A percentile compares a stretch with the other conserved stretches of the same genome.
phyloP scores from a whole-genome alignment of 2,113 vertebrate genomes.

The Pomatorhinus ruficollis region DNA sequence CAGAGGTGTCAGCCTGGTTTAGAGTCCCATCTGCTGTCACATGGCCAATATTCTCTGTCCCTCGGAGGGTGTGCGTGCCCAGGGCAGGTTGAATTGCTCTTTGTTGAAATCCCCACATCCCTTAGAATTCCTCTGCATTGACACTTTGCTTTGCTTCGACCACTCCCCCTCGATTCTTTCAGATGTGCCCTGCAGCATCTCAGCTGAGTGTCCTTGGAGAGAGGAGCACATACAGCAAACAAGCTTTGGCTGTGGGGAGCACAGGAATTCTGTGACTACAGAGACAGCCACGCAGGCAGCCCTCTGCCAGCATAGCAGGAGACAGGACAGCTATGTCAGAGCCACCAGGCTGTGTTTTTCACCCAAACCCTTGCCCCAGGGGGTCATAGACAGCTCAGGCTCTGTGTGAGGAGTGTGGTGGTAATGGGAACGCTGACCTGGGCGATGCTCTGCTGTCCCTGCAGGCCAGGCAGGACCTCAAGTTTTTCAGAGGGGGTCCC shows the following conservation, averaged over 20 bases:
- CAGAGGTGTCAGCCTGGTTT: not conserved
- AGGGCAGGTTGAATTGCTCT: not conserved
- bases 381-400: not conserved
- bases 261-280: not conserved
- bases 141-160: not conserved
- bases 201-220: not conserved
- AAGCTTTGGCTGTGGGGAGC: not conserved
- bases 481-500: not conserved
- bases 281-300: not conserved
- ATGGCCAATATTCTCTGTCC: not conserved
- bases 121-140: not conserved
- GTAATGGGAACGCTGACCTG: not conserved
- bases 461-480: not conserved
- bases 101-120: not conserved
- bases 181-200: not conserved
- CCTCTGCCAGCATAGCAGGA: not conserved
- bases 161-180: accelerated
- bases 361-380: not conserved
- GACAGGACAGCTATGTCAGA: not conserved
- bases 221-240: accelerated
- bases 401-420: accelerated
- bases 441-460: not conserved
- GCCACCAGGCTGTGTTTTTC: not conserved
- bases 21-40: accelerated
- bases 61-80: accelerated